phyloP scores from a whole-genome alignment of 2,888 invertebrate species.

The Zele albiditarsus region DNA sequence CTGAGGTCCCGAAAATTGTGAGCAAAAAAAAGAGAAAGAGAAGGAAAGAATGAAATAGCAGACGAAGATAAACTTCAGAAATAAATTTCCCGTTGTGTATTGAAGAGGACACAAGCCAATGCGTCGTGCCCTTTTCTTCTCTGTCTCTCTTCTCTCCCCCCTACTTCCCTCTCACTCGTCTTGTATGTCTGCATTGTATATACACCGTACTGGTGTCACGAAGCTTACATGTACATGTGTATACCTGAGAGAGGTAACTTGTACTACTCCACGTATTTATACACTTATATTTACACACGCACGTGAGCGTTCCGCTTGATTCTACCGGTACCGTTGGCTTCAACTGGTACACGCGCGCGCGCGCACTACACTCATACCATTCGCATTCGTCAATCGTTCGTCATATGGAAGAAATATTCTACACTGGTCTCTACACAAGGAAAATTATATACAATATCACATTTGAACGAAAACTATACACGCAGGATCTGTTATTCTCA shows the following conservation, averaged over 20 bases:
- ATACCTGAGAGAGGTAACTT: neutral
- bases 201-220: neutral
- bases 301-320: slow-evolving; percentile 43
- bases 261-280: slow-evolving; percentile 17
- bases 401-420: neutral
- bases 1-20: neutral
- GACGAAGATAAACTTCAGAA: neutral
- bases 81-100: slow-evolving; percentile 19
- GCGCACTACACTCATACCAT: neutral
- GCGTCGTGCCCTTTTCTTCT: slow-evolving; percentile 17
- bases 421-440: neutral
- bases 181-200: slow-evolving; percentile 12
- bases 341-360: slow-evolving; percentile 17
- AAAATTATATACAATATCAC: neutral
- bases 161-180: neutral
- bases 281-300: slow-evolving; percentile 37
- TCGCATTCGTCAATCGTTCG: slow-evolving; percentile 25
- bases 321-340: slow-evolving; percentile 42
- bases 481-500: too few relatives aligned
- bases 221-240: neutral
- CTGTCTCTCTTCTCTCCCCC: neutral
- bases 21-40: neutral
- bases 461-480: neutral
- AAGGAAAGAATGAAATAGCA: neutral
- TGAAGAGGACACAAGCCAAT: slow-evolving; percentile 16